These are phyloP conservation scores for Anguilla japonica DNA, from an alignment of 2,113 vertebrate genomes.

Conservation along the genomic window DNA sequence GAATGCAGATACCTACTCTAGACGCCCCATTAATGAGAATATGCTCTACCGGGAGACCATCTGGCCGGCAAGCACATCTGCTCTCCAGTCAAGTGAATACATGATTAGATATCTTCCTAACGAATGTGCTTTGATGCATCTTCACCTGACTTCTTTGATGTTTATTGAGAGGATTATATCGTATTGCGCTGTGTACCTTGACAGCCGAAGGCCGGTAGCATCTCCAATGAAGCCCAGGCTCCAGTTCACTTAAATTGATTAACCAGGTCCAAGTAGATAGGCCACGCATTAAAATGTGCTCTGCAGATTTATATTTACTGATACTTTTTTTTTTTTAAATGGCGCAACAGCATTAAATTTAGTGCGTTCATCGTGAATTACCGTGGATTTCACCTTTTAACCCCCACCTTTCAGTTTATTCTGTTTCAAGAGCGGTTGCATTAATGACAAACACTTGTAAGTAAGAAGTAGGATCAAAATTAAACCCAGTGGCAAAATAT, in stretches of 20 bases:
- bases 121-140: neutral
- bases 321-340: neutral
- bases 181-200: neutral
- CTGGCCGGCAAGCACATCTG: constrained; percentile 14
- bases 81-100: constrained; percentile 6
- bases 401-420: neutral
- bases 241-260: neutral
- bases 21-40: constrained; percentile 6
- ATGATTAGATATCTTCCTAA: neutral
- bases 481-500: too few species aligned
- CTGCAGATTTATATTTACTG: neutral
- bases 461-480: too few species aligned
- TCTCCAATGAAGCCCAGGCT: neutral
- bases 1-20: neutral
- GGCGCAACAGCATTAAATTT: neutral
- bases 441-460: too few species aligned
- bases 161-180: neutral
- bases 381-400: neutral
- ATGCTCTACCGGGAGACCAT: constrained; percentile 8
- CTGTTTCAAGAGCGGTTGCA: too few species aligned
- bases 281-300: neutral
- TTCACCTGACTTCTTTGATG: neutral
- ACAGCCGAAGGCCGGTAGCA: neutral
- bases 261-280: neutral
- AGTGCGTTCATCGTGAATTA: neutral